Evolutionary conservation across 2,113 vertebrate genomes (phyloP), one percentile per base, ranked within the genome.

Genomic region (Alethe diademata): DNA sequence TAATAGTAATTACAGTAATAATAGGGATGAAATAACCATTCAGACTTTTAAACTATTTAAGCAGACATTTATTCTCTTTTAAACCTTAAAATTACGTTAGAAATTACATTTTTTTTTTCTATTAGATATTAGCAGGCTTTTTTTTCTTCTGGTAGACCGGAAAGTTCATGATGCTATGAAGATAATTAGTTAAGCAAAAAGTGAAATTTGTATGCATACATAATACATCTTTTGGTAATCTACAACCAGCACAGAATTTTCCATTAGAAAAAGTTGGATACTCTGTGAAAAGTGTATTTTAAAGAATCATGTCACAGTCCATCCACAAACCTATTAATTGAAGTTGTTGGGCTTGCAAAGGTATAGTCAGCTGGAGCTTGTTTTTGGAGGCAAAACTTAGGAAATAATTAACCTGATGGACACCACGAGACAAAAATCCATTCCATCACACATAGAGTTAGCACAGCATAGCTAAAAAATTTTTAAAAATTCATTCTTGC

Each of bases 31-130:
- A 60, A 2, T 33, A 66, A 45, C 5, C 19, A 48, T 75, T 78
- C 23, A 43, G 26, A 19, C 4, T 71, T 57, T 43, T 12, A 65
- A 70, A 45, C 9, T 40, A 9, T 56, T 78, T 43, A 43, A 33
- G 6, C 0, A 1, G 11, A 71, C 0, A 0, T 8, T 78, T 78
- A 65, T 6, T 67, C 40, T 58, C 18, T 28, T 22, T 13, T 36
- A 8, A 71, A 54, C 0, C 1, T 43, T 56, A 65, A 42, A 80
- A 48, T 72, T 58, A n/a, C 74, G 5, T 60, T 71, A 50, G n/a
- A 75, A 67, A 82, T 38, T 43, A 6, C 1, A 33, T 6, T 76
- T 71, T 69, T 76, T 71, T 69, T 53, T 79, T 53, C 14, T 13
- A 14, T 11, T 83, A 6, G 14, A 40, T 85, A n/a, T 60, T 67